Percentiles rank a stretch among this genome's conserved stretches.
phyloP scores from a whole-genome alignment of 2,888 invertebrate genomes.

The Meteorus cinctellus region DNA sequence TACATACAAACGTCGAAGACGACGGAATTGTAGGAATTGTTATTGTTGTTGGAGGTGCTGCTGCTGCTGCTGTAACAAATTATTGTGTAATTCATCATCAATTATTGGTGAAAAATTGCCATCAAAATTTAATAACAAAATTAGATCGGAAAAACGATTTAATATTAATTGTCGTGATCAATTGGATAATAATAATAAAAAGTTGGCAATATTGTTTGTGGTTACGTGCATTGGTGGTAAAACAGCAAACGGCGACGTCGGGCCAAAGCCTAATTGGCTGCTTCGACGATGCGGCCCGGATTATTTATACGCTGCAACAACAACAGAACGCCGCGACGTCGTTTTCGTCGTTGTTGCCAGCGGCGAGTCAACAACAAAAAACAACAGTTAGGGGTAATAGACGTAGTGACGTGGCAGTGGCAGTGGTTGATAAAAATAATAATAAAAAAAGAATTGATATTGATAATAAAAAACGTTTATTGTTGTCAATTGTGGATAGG shows the following conservation, averaged over 20 bases:
- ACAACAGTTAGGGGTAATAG: constrained; percentile 8
- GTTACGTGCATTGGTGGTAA: constrained; percentile 51
- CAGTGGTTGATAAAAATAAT: constrained; percentile 11
- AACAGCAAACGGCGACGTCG: constrained; percentile 62
- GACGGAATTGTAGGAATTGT: constrained; percentile 22
- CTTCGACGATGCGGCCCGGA: constrained; percentile 71
- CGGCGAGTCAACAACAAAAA: constrained; percentile 37
- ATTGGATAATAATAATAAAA: constrained; percentile 7
- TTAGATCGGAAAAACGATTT: constrained; percentile 4
- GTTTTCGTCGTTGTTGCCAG: constrained; percentile 47
- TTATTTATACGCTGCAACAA: constrained; percentile 60
- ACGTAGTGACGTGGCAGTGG: constrained; percentile 9
- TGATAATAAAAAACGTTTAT: constrained; percentile 32
- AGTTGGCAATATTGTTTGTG: constrained; percentile 34
- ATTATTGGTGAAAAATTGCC: background rate
- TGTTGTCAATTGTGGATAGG: constrained; percentile 44
- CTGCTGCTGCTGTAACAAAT: constrained; percentile 17
- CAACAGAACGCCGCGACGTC: constrained; percentile 50
- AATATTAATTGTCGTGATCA: constrained; percentile 17
- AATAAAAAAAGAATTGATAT: constrained; percentile 22
- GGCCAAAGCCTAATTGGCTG: constrained; percentile 70
- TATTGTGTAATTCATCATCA: background rate
- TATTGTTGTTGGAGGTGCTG: constrained; percentile 15
- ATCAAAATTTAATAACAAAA: background rate
- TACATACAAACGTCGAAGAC: constrained; percentile 23